Percentiles rank a stretch among this genome's conserved stretches.
Conservation (phyloP, 2,797 vertebrate genomes). For the Sardinella longiceps region DNA sequence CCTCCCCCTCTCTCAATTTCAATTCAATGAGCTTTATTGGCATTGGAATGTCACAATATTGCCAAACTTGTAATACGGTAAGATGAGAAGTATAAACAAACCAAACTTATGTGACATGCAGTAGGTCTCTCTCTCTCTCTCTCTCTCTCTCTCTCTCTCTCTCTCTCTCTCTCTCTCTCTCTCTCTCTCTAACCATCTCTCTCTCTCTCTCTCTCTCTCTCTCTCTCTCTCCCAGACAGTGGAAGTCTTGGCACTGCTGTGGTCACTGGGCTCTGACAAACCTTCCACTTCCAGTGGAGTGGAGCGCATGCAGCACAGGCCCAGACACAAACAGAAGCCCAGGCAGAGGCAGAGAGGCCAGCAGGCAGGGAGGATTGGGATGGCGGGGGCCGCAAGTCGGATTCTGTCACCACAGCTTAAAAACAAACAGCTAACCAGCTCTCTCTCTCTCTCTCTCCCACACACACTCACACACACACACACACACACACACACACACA, state of each 20-base stretch:
- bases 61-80: too few species aligned
- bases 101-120: too few species aligned
- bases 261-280: background rate
- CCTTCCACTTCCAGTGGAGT: background rate
- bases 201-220: background rate
- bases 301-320: background rate
- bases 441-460: background rate
- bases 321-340: background rate
- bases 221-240: background rate
- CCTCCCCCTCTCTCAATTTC: background rate
- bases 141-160: background rate
- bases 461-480: too few species aligned
- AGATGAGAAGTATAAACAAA: too few species aligned
- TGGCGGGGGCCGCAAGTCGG: background rate
- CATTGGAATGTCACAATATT: too few species aligned
- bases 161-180: background rate
- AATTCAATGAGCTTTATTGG: too few species aligned
- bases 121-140: background rate
- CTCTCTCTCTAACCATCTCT: background rate
- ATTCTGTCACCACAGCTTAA: background rate
- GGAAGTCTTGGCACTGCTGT: background rate
- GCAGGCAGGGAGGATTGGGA: background rate
- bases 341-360: background rate
- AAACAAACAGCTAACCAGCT: constrained; percentile 15
- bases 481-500: too few species aligned